Evolutionary conservation across 2,797 vertebrate genomes (phyloP), one percentile per base, ranked within the genome.

Genomic region (Chromobotia macracanthus): DNA sequence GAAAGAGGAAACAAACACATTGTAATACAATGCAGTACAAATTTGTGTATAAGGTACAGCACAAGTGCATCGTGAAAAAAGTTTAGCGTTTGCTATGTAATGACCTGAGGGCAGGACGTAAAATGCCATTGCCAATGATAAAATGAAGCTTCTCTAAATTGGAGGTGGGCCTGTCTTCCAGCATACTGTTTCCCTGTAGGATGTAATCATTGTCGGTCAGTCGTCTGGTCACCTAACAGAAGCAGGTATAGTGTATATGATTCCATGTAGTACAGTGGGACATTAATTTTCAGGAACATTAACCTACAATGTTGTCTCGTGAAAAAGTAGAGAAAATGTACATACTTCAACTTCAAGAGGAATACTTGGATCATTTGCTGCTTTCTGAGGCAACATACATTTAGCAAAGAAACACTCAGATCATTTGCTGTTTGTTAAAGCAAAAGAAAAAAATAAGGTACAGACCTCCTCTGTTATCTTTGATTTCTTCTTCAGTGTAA

Each of bases 61-160:
- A 65, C n/a, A 18, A 5, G 18, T 21, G 23, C 7, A 67, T 11
- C 10, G 11, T 23, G 56, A 6, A 41, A 63, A 16, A 1, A 41
- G n/a, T 41, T 51, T 38, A 10, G 76, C 3, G 53, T 56, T 15
- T 53, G 60, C 15, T 12, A 50, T 56, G 15, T 12, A 65, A 15
- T 89, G 83, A 98, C 97, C 97, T 94, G 85, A 99, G 92, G 0
- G 90, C 91, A 1, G 97, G 97, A 38, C 98, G 92, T 84, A 99
- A 93, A 91, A 99, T 97, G 71, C 97, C 97, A 0, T 99, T 99
- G 78, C 98, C 98, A 0, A 99, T 97, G 91, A 99, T 94, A 82
- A 99, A 98, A 89, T 99, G 98, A 84, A 99, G 96, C 86, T 99
- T 99, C 88, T 99, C 98, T 89, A 99, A 90, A 90, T 99, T 99